These are phyloP conservation scores for Trissolcus basalis DNA, from an alignment of 1,140 invertebrate genomes.

Conservation along the genomic window DNA sequence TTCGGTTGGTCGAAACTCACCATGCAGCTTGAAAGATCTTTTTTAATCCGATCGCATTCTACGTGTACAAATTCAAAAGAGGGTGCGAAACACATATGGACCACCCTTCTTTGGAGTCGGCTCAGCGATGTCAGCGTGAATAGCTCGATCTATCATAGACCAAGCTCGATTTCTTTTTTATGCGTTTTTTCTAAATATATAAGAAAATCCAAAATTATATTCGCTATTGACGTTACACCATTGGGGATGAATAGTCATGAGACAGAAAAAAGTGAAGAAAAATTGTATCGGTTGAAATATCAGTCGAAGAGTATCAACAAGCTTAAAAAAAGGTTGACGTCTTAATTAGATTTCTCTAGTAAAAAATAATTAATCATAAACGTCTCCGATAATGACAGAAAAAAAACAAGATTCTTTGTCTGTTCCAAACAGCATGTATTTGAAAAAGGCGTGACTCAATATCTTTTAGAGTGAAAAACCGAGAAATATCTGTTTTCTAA, in stretches of 20 bases:
- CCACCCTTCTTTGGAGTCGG: slow-evolving; percentile 65
- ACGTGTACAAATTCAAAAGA: slow-evolving; percentile 43
- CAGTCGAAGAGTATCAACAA: background rate
- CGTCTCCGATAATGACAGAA: slow-evolving; percentile 4
- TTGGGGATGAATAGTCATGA: no score
- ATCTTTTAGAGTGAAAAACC: slow-evolving; percentile 30
- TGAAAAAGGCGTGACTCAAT: slow-evolving; percentile 45
- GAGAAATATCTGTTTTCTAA: slow-evolving; percentile 37
- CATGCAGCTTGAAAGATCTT: slow-evolving; percentile 54
- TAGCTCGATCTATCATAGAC: slow-evolving; percentile 73
- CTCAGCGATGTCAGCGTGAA: slow-evolving; percentile 64
- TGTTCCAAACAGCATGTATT: slow-evolving; percentile 19
- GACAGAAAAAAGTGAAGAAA: no score
- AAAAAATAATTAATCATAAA: slow-evolving; percentile 24
- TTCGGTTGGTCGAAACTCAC: slow-evolving; percentile 68
- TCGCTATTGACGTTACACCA: slow-evolving; percentile 1
- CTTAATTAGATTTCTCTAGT: slow-evolving; percentile 25
- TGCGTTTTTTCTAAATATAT: slow-evolving; percentile 44
- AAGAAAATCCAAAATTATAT: slow-evolving; percentile 45
- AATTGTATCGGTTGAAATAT: no score
- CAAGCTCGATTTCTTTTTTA: slow-evolving; percentile 70
- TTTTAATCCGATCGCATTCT: slow-evolving; percentile 47
- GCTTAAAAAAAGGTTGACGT: slow-evolving; percentile 3
- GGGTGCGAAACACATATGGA: slow-evolving; percentile 55
- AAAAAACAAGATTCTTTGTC: slow-evolving; percentile 19